phyloP scores from a whole-genome alignment of 2,888 invertebrate genomes.

The Pyrochroa serraticornis region DNA sequence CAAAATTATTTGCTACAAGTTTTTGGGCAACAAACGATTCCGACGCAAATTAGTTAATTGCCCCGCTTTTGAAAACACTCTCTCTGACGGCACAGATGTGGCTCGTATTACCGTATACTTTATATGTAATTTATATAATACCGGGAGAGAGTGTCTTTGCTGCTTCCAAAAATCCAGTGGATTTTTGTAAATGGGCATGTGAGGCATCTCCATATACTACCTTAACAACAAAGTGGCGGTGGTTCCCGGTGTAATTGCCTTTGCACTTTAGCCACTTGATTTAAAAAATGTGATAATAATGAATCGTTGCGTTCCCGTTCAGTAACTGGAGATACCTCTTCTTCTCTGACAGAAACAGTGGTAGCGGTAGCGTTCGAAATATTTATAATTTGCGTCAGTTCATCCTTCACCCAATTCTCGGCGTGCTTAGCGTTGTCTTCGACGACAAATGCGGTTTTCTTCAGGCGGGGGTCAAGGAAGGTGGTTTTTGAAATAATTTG shows the following conservation, averaged over 20 bases:
- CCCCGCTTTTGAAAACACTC: conserved; percentile 39
- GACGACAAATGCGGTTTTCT: conserved; percentile 32
- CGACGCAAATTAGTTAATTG: conserved; percentile 34
- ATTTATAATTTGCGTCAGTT: conserved; percentile 10
- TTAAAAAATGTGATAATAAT: conserved; percentile 25
- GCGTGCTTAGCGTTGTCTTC: conserved; percentile 30
- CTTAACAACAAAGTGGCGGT: conserved; percentile 14
- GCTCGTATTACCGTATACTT: conserved; percentile 36
- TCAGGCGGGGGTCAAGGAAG: conserved; percentile 37
- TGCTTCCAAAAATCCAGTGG: conserved; percentile 35
- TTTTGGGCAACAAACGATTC: conserved; percentile 33
- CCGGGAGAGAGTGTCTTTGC: conserved; percentile 32
- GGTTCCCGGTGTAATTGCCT: conserved; percentile 8
- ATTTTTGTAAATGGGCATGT: conserved; percentile 17
- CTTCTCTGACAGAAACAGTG: no score
- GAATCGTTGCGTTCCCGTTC: neutral
- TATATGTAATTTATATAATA: conserved; percentile 30
- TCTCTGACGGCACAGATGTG: conserved; percentile 39
- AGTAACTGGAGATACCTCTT: no score
- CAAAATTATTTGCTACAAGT: conserved; percentile 32
- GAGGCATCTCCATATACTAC: conserved; percentile 31
- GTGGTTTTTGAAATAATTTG: conserved; percentile 29
- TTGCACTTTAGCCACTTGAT: conserved; percentile 16
- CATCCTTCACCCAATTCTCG: conserved; percentile 29
- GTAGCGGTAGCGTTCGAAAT: no score